Base-by-base conservation (phyloP, 2,888 invertebrate genomes). In the Atherix ibis region DNA sequence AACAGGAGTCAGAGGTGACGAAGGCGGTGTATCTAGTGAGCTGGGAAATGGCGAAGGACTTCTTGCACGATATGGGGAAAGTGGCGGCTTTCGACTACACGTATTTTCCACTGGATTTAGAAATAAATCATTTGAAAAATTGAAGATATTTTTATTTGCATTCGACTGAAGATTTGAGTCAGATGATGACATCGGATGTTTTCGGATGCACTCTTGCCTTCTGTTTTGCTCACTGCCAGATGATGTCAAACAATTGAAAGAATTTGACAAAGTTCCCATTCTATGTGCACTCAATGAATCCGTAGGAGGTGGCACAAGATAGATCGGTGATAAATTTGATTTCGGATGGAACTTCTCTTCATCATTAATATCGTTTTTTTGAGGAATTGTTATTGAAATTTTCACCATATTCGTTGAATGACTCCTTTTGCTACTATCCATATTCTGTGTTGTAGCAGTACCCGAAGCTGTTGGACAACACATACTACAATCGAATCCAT, bases 401-500 rank as follows among this genome's bases (percentile, higher is more conserved):
- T 49, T 46, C 4, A 54, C 49, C 26, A 50, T 43, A 43, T 48
- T 52, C 9, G 10, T 22, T 15, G 39, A 15, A 5, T 35, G 39
- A 16, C 33, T 40, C 35, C 38, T 44, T 9, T 37, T 31, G 17
- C 37, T 5, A 13, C 12, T 26, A 16, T 13, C 8, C 30, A 28
- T 18, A 16, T 19, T 18, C 19, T 32, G 18, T 12, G 32, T 24
- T 22, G 26, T 18, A 4, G 9, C 22, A n/a, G 17, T 18, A 17
- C 24, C 18, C 15, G 16, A 12, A 13, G 28, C 2, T 1, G 36
- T n/a, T 22, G 40, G 43, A 67, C 69, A 72, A 46, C 68, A 66
- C 44, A 73, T 56, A 40, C 54, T 56, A 43, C 56, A 61, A 38
- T 66, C 69, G 33, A 66, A 65, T 16, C 67, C 68, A 45, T 66